phyloP scores from a whole-genome alignment of 35 echinoderm and acorn worm genomes.

The Patiria miniata region DNA sequence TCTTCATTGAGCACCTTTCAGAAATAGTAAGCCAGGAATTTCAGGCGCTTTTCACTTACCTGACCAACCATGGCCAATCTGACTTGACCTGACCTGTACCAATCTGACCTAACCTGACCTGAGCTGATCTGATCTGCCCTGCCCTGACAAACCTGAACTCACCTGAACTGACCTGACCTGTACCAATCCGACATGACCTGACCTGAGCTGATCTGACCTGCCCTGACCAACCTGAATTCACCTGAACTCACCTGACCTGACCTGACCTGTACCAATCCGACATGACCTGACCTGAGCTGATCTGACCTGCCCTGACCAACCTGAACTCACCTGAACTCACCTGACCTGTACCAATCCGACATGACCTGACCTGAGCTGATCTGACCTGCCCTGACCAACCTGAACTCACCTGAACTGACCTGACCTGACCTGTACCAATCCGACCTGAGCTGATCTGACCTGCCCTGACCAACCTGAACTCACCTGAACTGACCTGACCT shows the following conservation, averaged over 20 bases:
- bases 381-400: neutral
- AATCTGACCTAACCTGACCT: neutral
- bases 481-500: neutral
- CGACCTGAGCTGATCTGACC: neutral
- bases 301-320: neutral
- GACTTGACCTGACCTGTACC: neutral
- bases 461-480: neutral
- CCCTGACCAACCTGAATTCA: neutral
- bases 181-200: neutral
- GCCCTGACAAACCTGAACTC: neutral
- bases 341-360: neutral
- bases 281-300: neutral
- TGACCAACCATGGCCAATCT: neutral
- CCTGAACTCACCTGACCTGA: neutral
- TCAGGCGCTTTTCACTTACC: no score
- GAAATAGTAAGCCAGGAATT: conserved; percentile 66
- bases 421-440: neutral
- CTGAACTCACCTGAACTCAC: neutral
- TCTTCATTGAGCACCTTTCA: conserved; percentile 93
- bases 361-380: neutral
- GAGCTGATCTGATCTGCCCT: neutral
- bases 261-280: neutral
- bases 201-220: neutral
- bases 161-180: neutral
- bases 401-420: neutral